Base-by-base conservation (phyloP, 2,888 invertebrate species). In the Drosophila phalerata region DNA sequence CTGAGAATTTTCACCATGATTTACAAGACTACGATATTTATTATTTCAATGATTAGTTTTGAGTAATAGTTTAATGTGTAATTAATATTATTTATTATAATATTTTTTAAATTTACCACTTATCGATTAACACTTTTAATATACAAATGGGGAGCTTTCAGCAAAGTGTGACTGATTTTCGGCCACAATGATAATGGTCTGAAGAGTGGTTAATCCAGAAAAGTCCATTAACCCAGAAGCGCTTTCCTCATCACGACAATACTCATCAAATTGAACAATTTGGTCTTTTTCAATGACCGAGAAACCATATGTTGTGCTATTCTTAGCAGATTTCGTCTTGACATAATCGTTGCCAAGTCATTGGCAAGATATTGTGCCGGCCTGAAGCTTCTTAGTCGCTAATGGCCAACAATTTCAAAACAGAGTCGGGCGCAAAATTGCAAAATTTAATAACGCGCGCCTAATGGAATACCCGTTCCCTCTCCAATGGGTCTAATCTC, bases 391-490 rank as follows among this genome's bases (percentile, higher is more conserved):
- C 65, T 65, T 48, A 19, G 48, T 48, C 40, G 79, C 73, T 84
- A 88, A 84, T 86, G 77, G 65, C 53, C 61, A 68, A 60, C 60
- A 56, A 83, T 86, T 75, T 79, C 57, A 53, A 42, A 38, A 60
- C 65, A 60, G 65, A 47, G 73, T 72, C 71, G 55, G 63, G 45
- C 68, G 69, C 65, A 64, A 70, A 71, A 84, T 75, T 73, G 83
- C 78, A 68, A 83, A 80, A 73, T 72, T 72, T 85, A 88, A 86
- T 88, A 80, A 77, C 63, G 74, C 74, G 69, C 73, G 47, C 62
- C 86, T 72, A 72, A 82, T 85, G 73, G 86, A 77, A 57, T 47
- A 53, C 58, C 58, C 69, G 74, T 64, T 58, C 25, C 34, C 51
- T 47, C 52, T 38, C 34, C 67, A 48, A 22, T 40, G 43, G 19